A percentile compares a stretch with the other conserved stretches of the same genome.
phyloP scores from a whole-genome alignment of 2,888 invertebrate species.

The Trypoxylon attenuatum region DNA sequence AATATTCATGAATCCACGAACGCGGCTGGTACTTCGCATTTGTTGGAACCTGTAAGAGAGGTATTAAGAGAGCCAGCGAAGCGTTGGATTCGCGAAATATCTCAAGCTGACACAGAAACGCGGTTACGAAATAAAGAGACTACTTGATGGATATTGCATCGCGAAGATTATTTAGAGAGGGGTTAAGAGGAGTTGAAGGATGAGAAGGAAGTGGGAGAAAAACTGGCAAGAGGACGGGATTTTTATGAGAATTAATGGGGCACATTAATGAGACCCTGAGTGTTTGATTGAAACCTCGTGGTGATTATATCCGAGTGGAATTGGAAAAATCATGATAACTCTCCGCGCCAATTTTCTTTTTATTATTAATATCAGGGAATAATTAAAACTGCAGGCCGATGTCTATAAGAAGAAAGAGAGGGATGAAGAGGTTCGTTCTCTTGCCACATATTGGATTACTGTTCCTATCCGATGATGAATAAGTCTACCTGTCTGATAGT shows the following conservation, averaged over 20 bases:
- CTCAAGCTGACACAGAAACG: neutral
- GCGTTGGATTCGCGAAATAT: neutral
- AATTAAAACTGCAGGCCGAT: neutral
- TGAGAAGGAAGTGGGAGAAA: constrained; percentile 21
- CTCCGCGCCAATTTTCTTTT: neutral
- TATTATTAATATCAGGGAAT: neutral
- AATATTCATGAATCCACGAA: no score
- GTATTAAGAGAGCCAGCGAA: neutral
- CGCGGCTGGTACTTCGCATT: no score
- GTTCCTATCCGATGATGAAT: no score
- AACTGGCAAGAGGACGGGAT: constrained; percentile 18
- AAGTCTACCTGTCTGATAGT: no score
- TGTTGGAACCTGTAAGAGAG: no score
- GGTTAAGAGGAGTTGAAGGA: no score
- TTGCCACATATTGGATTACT: no score
- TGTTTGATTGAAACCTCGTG: constrained; percentile 20
- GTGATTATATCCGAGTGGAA: constrained; percentile 44
- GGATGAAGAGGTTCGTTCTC: no score
- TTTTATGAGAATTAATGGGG: constrained; percentile 39
- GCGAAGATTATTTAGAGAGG: no score
- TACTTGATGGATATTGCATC: constrained; percentile 19
- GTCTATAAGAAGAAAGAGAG: no score
- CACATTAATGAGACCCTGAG: constrained; percentile 33
- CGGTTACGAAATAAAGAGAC: neutral
- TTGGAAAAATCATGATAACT: constrained; percentile 14